Base-by-base conservation (phyloP, 2,888 invertebrate genomes). In the Bimastos eiseni region DNA sequence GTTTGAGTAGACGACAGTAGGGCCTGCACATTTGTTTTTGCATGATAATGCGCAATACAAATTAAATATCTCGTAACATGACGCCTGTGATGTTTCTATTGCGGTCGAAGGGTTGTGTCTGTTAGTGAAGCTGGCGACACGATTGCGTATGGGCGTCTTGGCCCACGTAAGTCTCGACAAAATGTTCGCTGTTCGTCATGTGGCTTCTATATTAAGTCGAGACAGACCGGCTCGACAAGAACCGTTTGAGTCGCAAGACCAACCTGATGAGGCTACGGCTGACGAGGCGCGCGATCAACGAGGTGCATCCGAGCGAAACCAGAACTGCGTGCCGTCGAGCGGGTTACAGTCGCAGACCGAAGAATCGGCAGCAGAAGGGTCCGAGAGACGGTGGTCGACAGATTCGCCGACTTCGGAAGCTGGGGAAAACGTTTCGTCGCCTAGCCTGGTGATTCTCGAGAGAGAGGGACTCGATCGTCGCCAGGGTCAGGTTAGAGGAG, bases 151-250 rank as follows among this genome's bases (percentile, higher is more conserved):
- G 70, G 70, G 70, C 70, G 70, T 70, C 70, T 30, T 70, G 70
- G 70, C 30, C 30, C n/a, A 30, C 70, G 49, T 49, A 70, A 30
- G 70, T 70, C 70, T 70, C 70, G 70, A 4, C n/a, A 0, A 30
- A n/a, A n/a, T n/a, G 13, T 70, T 70, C n/a, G n/a, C 30, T 11
- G 70, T 86, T 36, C 86, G 86, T 37, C 37, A 36, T 33, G 34
- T 1, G 34, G 86, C 86, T 86, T 86, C 86, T 86, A 86, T 36
- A 86, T 86, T 86, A 86, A 86, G 34, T 37, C 86, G 86, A 37
- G 86, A 86, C 86, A 86, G 86, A 86, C 86, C 86, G 17, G 86
- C 86, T 86, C 86, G 86, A 86, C 86, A 86, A 86, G 86, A 86
- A 86, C 86, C 86, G 86, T 36, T 34, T 37, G 36, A 34, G 34